Conservation (phyloP, 2,113 vertebrate species). For the Callochromis pleurospilus region DNA sequence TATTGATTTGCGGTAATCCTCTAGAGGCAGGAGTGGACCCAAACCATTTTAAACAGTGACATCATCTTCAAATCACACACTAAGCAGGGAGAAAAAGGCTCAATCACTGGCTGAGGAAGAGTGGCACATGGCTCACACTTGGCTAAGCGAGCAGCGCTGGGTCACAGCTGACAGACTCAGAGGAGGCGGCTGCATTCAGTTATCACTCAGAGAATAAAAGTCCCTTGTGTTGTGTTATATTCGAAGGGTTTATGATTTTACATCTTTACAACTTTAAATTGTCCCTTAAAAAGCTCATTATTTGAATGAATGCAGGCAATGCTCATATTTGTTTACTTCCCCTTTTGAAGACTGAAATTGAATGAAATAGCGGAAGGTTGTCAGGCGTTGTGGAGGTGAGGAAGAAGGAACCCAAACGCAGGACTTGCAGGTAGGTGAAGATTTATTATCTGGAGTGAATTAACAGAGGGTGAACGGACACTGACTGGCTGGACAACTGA, state of each 20-base stretch:
- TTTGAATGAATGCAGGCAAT: background rate
- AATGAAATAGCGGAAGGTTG: background rate
- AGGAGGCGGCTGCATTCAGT: background rate
- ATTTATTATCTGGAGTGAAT: too few species aligned
- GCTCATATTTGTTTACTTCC: background rate
- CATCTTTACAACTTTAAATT: background rate
- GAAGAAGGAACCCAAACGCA: too few species aligned
- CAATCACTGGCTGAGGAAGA: constrained; percentile 9
- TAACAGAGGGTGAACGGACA: too few species aligned
- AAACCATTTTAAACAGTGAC: constrained; percentile 2
- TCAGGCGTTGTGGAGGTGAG: too few species aligned
- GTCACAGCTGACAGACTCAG: constrained; percentile 12
- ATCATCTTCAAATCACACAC: constrained; percentile 3
- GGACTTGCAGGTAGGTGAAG: too few species aligned
- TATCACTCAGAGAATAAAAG: constrained; percentile 19
- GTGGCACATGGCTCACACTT: constrained; percentile 3
- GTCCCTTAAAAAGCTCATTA: background rate
- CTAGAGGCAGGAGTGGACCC: background rate
- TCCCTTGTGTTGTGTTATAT: background rate
- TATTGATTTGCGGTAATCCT: background rate
- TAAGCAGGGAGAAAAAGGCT: constrained; percentile 4
- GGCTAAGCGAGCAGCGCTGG: background rate
- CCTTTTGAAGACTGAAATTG: background rate
- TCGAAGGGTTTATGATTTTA: background rate
- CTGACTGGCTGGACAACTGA: too few species aligned